Percentiles rank a stretch among this genome's conserved stretches.
Conservation (phyloP, 1,140 invertebrate species). For the Hylyphantes graminicola region DNA sequence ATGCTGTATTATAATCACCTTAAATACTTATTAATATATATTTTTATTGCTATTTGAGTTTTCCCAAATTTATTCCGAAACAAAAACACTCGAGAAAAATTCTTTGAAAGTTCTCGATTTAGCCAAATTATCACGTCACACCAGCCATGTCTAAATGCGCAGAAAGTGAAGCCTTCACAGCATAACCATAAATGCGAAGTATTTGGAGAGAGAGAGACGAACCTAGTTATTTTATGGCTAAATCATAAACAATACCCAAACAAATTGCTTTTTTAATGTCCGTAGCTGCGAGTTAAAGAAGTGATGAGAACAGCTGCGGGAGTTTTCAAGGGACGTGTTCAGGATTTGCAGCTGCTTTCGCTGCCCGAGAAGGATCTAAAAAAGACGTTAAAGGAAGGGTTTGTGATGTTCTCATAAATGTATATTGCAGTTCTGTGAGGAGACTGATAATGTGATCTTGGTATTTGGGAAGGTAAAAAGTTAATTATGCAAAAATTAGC, state of each 20-base stretch:
- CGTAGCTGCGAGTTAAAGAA: conserved; percentile 5
- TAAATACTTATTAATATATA: too few relatives aligned
- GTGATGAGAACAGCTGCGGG: conserved; percentile 14
- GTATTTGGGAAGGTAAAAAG: not conserved
- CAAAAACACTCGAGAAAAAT: too few relatives aligned
- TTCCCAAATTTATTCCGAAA: too few relatives aligned
- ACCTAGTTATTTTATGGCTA: conserved; percentile 13
- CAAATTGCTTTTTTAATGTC: conserved; percentile 37
- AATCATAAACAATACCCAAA: conserved; percentile 31
- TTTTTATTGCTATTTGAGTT: too few relatives aligned
- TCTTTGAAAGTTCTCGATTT: not conserved
- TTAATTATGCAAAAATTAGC: too few relatives aligned
- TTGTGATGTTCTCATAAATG: not conserved
- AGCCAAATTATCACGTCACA: conserved; percentile 32
- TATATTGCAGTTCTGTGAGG: not conserved
- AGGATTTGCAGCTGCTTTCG: conserved; percentile 7
- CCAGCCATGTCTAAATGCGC: conserved; percentile 4
- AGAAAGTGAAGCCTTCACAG: not conserved
- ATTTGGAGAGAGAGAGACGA: conserved; percentile 5
- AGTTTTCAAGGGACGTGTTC: conserved; percentile 28
- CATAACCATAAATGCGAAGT: conserved; percentile 15
- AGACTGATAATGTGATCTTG: not conserved
- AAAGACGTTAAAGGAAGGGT: not conserved
- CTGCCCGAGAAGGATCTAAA: not conserved
- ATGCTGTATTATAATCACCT: too few relatives aligned